Base-by-base conservation (phyloP, 2,797 vertebrate species). In the Parotocinclus haroldoi region DNA sequence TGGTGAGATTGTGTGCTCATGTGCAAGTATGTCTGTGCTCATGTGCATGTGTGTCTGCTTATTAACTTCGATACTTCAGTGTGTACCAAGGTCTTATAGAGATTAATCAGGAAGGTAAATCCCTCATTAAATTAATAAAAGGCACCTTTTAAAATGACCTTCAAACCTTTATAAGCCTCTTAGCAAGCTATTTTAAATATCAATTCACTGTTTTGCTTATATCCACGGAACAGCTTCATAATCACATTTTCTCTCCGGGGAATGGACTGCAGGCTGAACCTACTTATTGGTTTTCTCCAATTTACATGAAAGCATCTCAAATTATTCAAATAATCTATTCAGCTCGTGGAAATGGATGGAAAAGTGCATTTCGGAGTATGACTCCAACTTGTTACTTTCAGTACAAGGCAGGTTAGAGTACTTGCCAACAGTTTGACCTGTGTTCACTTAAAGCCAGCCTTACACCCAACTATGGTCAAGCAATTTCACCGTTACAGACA, bases 1-100 rank as follows among this genome's bases (percentile, higher is more conserved):
- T 94, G 94, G 96, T 98, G 84, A 84, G 89, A 82, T 17, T 1
- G 3, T 63, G 4, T 16, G 9, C 27, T 11, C 16, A 19, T 45
- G 18, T 14, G 17, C 55, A 50, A 50, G 17, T 60, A n/a, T n/a
- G n/a, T n/a, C n/a, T n/a, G 55, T 14, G 7, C 61, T 58, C 44
- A 45, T 13, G 0, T 45, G 39, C 14, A 7, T 40, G 8, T 39
- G 8, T 46, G 38, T 49, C 14, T 44, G 4, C 40, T 50, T 38
- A 17, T 36, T 50, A 46, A 50, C 39, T 51, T 37, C 36, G 1
- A 14, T 64, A 11, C 7, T 16, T 4, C 45, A 48, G 36, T 50
- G 45, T 27, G 9, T 1, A n/a, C 50, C n/a, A n/a, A 76, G 12
- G 10, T 62, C 39, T 51, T 17, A n/a, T n/a, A 53, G 19, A 59